Evolutionary conservation across 2,888 invertebrate genomes (phyloP).

Genomic region (Dryocosmus kuriphilus): DNA sequence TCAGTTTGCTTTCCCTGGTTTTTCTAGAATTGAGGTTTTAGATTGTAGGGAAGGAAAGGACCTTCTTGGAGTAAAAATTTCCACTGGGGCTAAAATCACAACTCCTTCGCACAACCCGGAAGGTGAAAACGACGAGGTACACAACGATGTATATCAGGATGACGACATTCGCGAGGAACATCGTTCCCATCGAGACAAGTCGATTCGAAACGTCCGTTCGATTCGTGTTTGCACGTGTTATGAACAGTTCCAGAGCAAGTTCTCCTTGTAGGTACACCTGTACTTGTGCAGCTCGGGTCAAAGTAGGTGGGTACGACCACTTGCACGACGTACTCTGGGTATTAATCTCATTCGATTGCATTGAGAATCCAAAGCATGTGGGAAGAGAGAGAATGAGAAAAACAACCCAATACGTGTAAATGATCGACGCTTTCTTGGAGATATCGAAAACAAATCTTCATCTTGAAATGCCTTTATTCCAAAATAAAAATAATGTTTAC

Average conservation of each 20-base stretch:
- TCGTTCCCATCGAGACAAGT: constrained; percentile 43
- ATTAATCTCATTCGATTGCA: constrained; percentile 61
- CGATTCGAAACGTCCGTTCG: constrained; percentile 47
- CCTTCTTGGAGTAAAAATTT: constrained; percentile 6
- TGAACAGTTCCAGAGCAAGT: constrained; percentile 39
- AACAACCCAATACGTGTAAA: constrained; percentile 21
- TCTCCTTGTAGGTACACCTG: constrained; percentile 39
- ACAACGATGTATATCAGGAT: constrained; percentile 52
- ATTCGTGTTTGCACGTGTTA: constrained; percentile 54
- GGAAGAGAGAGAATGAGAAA: constrained; percentile 6
- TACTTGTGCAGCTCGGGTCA: constrained; percentile 42
- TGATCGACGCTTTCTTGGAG: constrained; percentile 1
- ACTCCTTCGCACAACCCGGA: constrained; percentile 40
- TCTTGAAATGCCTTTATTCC: constrained; percentile 2
- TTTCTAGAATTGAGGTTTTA: not conserved
- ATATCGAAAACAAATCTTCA: not conserved
- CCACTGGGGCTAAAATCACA: constrained; percentile 29
- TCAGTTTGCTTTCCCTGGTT: not conserved
- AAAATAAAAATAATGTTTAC: not conserved
- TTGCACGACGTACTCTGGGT: constrained; percentile 55
- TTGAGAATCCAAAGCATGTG: constrained; percentile 52
- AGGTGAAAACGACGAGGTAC: constrained; percentile 48
- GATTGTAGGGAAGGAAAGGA: not conserved
- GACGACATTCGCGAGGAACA: constrained; percentile 52
- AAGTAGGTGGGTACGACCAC: constrained; percentile 53